These are phyloP conservation scores for Leptobrachium ailaonicum DNA, from an alignment of 2,113 vertebrate genomes.

Conservation along the genomic window DNA sequence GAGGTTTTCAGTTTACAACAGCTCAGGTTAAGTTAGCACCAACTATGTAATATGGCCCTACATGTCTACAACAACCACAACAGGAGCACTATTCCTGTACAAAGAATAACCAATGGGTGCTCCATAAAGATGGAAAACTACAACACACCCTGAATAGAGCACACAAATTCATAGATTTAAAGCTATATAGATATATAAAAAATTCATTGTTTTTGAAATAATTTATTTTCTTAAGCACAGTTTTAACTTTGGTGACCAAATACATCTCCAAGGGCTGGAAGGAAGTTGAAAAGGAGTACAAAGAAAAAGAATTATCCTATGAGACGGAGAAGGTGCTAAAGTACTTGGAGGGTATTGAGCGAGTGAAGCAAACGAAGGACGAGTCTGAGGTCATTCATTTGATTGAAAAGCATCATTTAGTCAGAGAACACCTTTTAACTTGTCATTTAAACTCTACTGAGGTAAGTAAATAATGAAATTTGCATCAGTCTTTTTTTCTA, in stretches of 20 bases:
- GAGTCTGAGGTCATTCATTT: conserved; percentile 85
- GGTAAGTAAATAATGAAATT: conserved; percentile 62
- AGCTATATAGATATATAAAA: background rate
- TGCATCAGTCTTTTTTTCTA: no score
- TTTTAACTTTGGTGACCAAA: conserved; percentile 81
- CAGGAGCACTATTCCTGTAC: no score
- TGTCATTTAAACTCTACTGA: conserved; percentile 87
- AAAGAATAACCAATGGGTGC: no score
- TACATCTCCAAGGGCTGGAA: conserved; percentile 95
- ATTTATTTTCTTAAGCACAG: background rate
- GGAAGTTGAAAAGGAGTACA: conserved; percentile 80
- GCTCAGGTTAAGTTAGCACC: no score
- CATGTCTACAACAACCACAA: no score
- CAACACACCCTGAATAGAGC: no score
- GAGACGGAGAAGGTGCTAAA: conserved; percentile 80
- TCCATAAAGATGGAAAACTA: no score
- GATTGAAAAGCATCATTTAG: conserved; percentile 87
- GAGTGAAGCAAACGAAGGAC: conserved; percentile 83
- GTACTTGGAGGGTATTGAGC: conserved; percentile 89
- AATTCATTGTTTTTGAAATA: background rate
- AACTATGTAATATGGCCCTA: no score
- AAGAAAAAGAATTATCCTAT: conserved; percentile 77
- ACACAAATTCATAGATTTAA: background rate
- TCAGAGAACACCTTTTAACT: conserved; percentile 84
- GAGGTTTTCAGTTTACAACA: no score